Evolutionary conservation across 1,140 invertebrate species (phyloP).

Genomic region (Leptinotarsa texana): DNA sequence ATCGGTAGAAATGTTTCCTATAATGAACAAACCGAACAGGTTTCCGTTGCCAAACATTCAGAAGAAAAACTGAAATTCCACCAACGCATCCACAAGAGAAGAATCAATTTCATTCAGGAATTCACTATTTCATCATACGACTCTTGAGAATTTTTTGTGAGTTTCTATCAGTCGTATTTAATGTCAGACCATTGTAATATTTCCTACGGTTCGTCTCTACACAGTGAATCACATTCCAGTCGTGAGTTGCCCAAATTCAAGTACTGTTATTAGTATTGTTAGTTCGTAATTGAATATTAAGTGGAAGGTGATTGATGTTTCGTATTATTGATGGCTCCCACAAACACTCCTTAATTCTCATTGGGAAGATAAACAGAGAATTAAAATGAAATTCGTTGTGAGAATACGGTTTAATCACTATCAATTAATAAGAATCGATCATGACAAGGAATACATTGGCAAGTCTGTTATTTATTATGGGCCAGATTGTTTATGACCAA

Average conservation of each 20-base stretch:
- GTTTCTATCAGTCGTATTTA: too few relatives aligned
- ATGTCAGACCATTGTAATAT: background rate
- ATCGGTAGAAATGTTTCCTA: too few relatives aligned
- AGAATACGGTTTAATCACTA: conserved; percentile 1
- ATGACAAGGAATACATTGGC: background rate
- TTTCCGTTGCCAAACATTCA: too few relatives aligned
- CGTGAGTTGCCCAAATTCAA: conserved; percentile 17
- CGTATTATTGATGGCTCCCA: conserved; percentile 23
- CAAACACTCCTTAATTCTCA: conserved; percentile 22
- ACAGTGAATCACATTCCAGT: conserved; percentile 7
- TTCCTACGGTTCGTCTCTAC: background rate
- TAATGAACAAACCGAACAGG: too few relatives aligned
- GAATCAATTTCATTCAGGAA: too few relatives aligned
- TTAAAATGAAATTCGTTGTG: conserved; percentile 9
- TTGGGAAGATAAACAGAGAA: conserved; percentile 11
- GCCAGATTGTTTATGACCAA: background rate
- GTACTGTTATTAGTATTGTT: conserved; percentile 26
- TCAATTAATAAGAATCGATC: background rate
- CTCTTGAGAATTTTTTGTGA: too few relatives aligned
- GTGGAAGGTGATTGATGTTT: conserved; percentile 18
- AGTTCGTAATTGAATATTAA: conserved; percentile 22
- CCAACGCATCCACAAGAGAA: too few relatives aligned
- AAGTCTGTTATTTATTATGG: background rate
- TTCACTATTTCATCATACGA: too few relatives aligned
- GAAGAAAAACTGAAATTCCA: too few relatives aligned